These are phyloP conservation scores for Cataglyphis albicans DNA, from an alignment of 2,888 invertebrate genomes.

Conservation along the genomic window DNA sequence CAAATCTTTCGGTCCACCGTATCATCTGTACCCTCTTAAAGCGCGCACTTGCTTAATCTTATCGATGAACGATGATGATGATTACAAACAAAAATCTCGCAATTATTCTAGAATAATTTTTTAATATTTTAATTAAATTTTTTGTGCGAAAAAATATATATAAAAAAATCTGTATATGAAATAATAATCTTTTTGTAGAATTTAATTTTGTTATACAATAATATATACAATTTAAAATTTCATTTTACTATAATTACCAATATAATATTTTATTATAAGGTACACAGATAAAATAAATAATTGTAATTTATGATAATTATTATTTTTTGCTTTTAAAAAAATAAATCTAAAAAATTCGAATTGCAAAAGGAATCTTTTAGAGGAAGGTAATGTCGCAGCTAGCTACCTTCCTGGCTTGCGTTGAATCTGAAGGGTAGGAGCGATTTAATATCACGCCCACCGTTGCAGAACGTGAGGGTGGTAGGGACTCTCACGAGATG, in stretches of 20 bases:
- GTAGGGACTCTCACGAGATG: conserved; percentile 56
- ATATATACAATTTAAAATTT: neutral
- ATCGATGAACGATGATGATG: neutral
- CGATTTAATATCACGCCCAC: conserved; percentile 86
- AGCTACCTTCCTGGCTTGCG: conserved; percentile 70
- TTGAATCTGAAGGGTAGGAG: conserved; percentile 77
- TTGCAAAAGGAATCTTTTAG: neutral
- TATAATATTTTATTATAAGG: neutral
- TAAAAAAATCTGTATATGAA: neutral
- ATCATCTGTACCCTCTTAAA: neutral
- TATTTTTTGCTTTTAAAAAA: neutral
- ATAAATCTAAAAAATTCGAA: neutral
- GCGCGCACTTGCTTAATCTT: neutral
- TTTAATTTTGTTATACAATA: neutral
- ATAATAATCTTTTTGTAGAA: too few species aligned
- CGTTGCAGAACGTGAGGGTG: conserved; percentile 61
- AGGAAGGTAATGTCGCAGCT: conserved; percentile 21
- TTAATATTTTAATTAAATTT: neutral
- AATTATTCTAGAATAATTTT: neutral
- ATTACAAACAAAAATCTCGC: neutral
- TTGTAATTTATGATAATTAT: neutral
- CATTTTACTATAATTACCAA: neutral
- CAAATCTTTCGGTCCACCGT: neutral
- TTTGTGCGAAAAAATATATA: neutral
- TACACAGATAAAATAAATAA: neutral